Percentiles rank a stretch among this genome's conserved stretches.
Conservation (phyloP, 2,888 invertebrate species). For the Tiliacea aurago region DNA sequence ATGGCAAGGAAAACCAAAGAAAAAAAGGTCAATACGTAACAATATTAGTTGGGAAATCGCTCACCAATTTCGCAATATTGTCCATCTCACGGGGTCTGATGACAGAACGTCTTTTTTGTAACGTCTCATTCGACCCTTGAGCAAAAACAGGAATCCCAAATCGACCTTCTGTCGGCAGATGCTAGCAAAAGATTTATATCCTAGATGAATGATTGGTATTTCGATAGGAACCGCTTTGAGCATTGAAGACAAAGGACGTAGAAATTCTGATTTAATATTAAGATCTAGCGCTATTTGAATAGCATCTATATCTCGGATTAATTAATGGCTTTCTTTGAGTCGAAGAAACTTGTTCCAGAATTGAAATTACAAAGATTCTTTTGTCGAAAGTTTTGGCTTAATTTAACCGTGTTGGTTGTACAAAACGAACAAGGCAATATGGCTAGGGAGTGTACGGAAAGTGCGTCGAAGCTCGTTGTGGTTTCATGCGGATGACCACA, state of each 20-base stretch:
- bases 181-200: constrained; percentile 81
- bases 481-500: constrained; percentile 52
- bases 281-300: constrained; percentile 57
- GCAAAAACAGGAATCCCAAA: constrained; percentile 80
- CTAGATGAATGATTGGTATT: constrained; percentile 79
- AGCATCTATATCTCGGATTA: constrained; percentile 55
- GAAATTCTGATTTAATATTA: constrained; percentile 66
- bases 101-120: constrained; percentile 77
- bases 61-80: constrained; percentile 61
- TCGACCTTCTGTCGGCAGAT: constrained; percentile 78
- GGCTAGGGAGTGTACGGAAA: constrained; percentile 1
- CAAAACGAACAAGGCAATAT: constrained; percentile 13
- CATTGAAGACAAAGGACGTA: constrained; percentile 63
- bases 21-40: background rate
- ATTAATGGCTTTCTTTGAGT: constrained; percentile 60
- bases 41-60: constrained; percentile 23
- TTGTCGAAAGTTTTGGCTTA: constrained; percentile 31
- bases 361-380: constrained; percentile 36
- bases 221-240: constrained; percentile 72
- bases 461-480: constrained; percentile 41
- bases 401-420: constrained; percentile 27
- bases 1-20: background rate
- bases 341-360: constrained; percentile 48
- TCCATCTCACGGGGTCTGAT: constrained; percentile 78
- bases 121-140: constrained; percentile 76